Evolutionary conservation across 2,888 invertebrate genomes (phyloP), one percentile per base, ranked within the genome.

Genomic region (Melanostoma scalare): DNA sequence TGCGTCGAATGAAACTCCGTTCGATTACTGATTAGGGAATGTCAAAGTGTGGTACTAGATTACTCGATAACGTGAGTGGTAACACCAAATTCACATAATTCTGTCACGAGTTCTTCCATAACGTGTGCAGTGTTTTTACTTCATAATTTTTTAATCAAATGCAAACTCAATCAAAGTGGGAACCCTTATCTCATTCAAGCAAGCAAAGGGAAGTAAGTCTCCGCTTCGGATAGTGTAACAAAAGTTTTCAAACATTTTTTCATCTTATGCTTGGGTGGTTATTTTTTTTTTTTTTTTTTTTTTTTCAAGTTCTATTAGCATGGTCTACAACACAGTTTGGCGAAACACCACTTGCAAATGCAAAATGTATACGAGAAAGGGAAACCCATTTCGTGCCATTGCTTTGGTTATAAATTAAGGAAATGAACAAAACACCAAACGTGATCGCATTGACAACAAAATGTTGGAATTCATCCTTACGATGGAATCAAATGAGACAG

Each of bases 341-440:
- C 20, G 20, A 42, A 10, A 63, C 40, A 38, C 53, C 67, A 50
- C 6, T 67, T 65, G n/a, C 8, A 46, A 53, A 71, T 60, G 56
- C 53, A 52, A 60, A 73, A 67, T 53, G 31, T 10, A 46, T 30
- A 5, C 48, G 3, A 53, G 20, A 8, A 52, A 6, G 9, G 38
- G 8, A n/a, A 44, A 36, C 38, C 61, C n/a, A 56, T 76, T 72
- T 44, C 53, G 56, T 68, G 78, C 52, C 56, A 74, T 78, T 65
- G 78, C 52, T 71, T 74, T 67, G 55, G 35, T 65, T 52, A 52
- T 72, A 79, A 73, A 73, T 82, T 73, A 77, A 65, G 73, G 77
- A 73, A 77, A 82, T 82, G 38, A 63, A 63, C 48, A 38, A 20
- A 48, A 46, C 61, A 63, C 36, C 48, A 48, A 35, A 48, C 36